Evolutionary conservation across 2,888 invertebrate species (phyloP).

Genomic region (Xestobium rufovillosum): DNA sequence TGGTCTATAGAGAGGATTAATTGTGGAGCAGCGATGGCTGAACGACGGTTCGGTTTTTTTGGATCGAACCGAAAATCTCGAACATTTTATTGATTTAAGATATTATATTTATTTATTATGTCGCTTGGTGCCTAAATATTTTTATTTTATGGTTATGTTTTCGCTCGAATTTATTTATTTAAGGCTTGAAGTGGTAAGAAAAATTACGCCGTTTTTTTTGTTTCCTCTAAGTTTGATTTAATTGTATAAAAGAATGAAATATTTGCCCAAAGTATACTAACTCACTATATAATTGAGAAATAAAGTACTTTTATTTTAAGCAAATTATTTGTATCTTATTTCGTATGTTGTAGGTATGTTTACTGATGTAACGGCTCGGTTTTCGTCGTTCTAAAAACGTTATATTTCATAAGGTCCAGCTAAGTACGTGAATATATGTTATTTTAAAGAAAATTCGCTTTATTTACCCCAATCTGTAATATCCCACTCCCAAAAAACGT

Average conservation of each 20-base stretch:
- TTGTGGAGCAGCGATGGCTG: conserved; percentile 2
- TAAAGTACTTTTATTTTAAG: conserved; percentile 29
- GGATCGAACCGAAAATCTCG: conserved; percentile 15
- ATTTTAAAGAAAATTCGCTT: conserved; percentile 28
- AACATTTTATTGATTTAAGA: conserved; percentile 13
- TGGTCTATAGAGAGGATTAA: not conserved
- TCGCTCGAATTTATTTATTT: conserved; percentile 29
- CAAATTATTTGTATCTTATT: conserved; percentile 25
- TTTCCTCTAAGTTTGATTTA: conserved; percentile 35
- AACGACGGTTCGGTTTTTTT: conserved; percentile 17
- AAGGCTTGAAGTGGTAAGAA: conserved; percentile 26
- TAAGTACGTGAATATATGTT: conserved; percentile 37
- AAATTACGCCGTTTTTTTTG: conserved; percentile 33
- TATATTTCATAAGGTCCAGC: conserved; percentile 37
- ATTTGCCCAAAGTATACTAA: conserved; percentile 38
- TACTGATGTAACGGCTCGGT: conserved; percentile 28
- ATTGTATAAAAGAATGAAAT: conserved; percentile 30
- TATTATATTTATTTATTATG: conserved; percentile 14
- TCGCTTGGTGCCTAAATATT: conserved; percentile 19
- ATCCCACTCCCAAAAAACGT: no score
- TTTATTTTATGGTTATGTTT: conserved; percentile 21
- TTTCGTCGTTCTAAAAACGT: conserved; percentile 34
- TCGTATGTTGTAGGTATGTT: conserved; percentile 27
- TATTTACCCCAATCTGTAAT: no score
- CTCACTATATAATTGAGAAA: conserved; percentile 27